Evolutionary conservation across 2,888 invertebrate species (phyloP).

Genomic region (Hermaeophaga mercurialis): DNA sequence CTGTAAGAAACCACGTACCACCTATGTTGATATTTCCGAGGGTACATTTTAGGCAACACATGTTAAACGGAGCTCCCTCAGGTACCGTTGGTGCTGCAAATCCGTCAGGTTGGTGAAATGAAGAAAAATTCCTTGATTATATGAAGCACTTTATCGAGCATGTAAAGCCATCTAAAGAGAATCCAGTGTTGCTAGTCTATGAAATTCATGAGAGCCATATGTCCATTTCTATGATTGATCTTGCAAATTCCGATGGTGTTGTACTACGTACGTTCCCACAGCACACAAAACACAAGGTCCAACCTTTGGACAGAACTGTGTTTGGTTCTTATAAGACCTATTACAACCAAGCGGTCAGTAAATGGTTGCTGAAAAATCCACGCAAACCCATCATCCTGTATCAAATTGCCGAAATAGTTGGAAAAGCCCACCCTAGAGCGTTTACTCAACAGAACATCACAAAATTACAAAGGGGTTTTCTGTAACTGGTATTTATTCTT

Average conservation of each 20-base stretch:
- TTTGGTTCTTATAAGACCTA: conserved; percentile 21
- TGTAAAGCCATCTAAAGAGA: conserved; percentile 6
- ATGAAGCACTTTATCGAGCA: conserved; percentile 15
- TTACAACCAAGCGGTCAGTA: conserved; percentile 21
- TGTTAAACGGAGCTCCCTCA: conserved; percentile 9
- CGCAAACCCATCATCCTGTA: conserved; percentile 22
- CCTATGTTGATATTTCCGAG: conserved; percentile 42
- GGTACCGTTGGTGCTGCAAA: conserved; percentile 32
- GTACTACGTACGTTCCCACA: too few relatives aligned
- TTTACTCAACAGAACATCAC: neutral
- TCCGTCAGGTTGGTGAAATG: conserved; percentile 22
- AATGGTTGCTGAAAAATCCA: conserved; percentile 28
- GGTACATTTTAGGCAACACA: conserved; percentile 27
- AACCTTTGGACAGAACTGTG: conserved; percentile 11
- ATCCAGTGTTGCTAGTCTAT: neutral
- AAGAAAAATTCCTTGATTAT: conserved; percentile 33
- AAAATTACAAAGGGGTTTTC: neutral
- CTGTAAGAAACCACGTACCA: conserved; percentile 38
- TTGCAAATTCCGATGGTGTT: neutral
- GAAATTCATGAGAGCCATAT: neutral
- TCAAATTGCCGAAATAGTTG: neutral
- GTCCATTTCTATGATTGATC: neutral
- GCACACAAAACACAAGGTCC: too few relatives aligned
- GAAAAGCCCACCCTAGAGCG: neutral
- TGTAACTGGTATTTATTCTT: neutral